A percentile compares a stretch with the other conserved stretches of the same genome.
phyloP scores from a whole-genome alignment of 2,797 vertebrate genomes.

The Sebastes nivosus region DNA sequence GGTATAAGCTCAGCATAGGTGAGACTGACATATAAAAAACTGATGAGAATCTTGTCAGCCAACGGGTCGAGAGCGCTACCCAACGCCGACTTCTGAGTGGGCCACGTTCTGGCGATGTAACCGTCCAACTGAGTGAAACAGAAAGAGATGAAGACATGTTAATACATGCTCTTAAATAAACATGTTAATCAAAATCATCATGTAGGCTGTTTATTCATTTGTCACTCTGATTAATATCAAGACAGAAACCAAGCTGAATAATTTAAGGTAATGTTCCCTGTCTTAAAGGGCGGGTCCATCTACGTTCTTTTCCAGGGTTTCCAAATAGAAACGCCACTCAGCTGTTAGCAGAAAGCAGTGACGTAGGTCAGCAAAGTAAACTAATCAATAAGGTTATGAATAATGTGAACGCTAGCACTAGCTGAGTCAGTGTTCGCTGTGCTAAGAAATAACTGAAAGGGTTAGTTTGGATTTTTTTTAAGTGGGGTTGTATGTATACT shows the following conservation, averaged over 20 bases:
- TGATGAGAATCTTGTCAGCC: constrained; percentile 99
- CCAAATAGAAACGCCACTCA: too few relatives aligned
- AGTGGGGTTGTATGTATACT: too few relatives aligned
- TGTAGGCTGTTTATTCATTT: too few relatives aligned
- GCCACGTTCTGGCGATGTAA: constrained; percentile 97
- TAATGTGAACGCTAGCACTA: too few relatives aligned
- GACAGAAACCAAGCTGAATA: neutral
- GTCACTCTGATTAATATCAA: neutral
- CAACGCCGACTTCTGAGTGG: constrained; percentile 94
- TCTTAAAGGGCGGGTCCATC: neutral
- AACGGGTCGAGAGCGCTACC: constrained; percentile 97
- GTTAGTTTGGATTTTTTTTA: too few relatives aligned
- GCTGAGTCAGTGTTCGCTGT: too few relatives aligned
- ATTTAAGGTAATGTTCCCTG: neutral
- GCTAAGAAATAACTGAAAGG: too few relatives aligned
- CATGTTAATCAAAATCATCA: neutral
- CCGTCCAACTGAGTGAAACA: constrained; percentile 88
- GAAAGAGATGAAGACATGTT: neutral
- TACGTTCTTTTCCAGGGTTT: too few relatives aligned
- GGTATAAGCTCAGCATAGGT: constrained; percentile 95
- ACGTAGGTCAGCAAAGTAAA: too few relatives aligned
- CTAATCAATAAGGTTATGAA: too few relatives aligned
- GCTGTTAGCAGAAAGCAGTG: too few relatives aligned
- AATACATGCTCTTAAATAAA: neutral
- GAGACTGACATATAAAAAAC: constrained; percentile 93